Conservation (phyloP, 2,113 vertebrate species). For the Halichoeres trimaculatus region DNA sequence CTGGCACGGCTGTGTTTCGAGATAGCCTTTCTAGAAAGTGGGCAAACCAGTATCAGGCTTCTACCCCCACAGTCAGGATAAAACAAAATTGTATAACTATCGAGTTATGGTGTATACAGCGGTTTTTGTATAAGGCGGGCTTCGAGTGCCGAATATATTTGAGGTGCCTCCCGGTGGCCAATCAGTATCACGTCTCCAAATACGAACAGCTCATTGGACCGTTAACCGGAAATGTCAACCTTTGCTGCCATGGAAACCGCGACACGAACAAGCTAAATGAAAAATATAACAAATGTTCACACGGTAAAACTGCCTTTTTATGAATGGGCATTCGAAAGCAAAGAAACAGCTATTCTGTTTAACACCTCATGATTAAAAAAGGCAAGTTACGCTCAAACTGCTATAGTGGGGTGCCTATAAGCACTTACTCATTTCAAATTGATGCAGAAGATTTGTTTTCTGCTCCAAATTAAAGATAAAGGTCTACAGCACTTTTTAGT, state of each 20-base stretch:
- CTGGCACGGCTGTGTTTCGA: background rate
- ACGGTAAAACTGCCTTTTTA: too few relatives aligned
- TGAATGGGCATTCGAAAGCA: too few relatives aligned
- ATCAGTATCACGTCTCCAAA: constrained; percentile 55
- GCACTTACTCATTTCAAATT: too few relatives aligned
- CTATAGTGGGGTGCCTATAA: too few relatives aligned
- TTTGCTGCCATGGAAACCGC: constrained; percentile 24
- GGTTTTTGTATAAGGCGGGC: constrained; percentile 63
- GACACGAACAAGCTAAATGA: background rate
- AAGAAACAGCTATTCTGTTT: too few relatives aligned
- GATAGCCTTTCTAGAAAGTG: background rate
- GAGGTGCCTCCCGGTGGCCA: constrained; percentile 50
- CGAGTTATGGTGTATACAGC: background rate
- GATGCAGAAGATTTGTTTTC: too few relatives aligned
- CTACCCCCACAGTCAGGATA: fast-evolving
- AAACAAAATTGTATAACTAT: background rate
- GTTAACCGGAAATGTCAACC: constrained; percentile 40
- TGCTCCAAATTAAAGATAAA: too few relatives aligned
- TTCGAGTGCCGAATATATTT: constrained; percentile 17
- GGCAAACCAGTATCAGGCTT: background rate
- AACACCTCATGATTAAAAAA: too few relatives aligned
- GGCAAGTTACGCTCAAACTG: too few relatives aligned
- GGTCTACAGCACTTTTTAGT: too few relatives aligned
- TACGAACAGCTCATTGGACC: constrained; percentile 49
- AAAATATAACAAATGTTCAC: too few relatives aligned